Evolutionary conservation across 2,888 invertebrate species (phyloP).

Genomic region (Calliphora vomitoria): DNA sequence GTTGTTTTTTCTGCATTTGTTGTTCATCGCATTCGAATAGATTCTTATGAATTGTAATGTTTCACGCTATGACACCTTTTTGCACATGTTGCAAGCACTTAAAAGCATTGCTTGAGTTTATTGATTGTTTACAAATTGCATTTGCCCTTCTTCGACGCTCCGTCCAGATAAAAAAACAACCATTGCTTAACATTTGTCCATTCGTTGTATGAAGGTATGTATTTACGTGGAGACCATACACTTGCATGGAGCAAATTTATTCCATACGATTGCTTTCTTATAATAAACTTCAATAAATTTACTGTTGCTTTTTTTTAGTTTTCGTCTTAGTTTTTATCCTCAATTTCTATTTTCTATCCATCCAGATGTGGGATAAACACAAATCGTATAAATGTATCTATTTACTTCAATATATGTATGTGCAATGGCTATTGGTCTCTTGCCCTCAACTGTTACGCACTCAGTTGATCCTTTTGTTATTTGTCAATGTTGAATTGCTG

Average conservation of each 20-base stretch:
- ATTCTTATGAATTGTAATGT: constrained; percentile 67
- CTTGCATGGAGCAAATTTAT: constrained; percentile 19
- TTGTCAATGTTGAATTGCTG: constrained; percentile 64
- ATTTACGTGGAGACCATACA: constrained; percentile 1
- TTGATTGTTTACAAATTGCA: constrained; percentile 70
- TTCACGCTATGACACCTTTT: constrained; percentile 69
- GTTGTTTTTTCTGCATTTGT: constrained; percentile 26
- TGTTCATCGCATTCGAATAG: constrained; percentile 49
- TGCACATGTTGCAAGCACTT: constrained; percentile 68
- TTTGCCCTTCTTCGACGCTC: constrained; percentile 22
- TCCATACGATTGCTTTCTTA: constrained; percentile 63
- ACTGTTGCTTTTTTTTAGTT: constrained; percentile 11
- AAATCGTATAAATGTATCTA: constrained; percentile 49
- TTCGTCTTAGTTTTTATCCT: not conserved
- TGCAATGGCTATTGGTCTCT: constrained; percentile 41
- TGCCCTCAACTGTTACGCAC: constrained; percentile 55
- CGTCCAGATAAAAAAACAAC: constrained; percentile 14
- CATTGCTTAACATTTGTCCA: constrained; percentile 38
- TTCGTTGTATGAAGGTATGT: constrained; percentile 13
- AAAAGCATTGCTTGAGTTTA: constrained; percentile 61
- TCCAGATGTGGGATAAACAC: constrained; percentile 19
- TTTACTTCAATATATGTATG: constrained; percentile 37
- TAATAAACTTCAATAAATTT: constrained; percentile 60
- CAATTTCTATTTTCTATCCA: constrained; percentile 35
- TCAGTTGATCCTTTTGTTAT: constrained; percentile 64